Percentiles rank a stretch among this genome's conserved stretches.
These are phyloP conservation scores for Theristicus caerulescens DNA, from an alignment of 2,113 vertebrate genomes.

Conservation along the genomic window DNA sequence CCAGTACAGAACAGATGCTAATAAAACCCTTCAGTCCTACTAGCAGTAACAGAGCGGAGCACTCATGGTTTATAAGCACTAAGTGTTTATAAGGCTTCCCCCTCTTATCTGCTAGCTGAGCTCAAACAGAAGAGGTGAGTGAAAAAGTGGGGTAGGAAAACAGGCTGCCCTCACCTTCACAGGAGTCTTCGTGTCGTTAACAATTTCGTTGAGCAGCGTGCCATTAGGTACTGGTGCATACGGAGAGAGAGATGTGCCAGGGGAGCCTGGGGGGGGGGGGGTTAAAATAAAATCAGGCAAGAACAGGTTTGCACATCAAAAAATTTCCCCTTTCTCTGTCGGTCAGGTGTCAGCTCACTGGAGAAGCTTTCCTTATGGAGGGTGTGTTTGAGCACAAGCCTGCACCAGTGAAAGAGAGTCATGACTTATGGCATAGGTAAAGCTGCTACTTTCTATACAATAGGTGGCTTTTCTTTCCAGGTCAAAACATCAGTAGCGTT, in stretches of 20 bases:
- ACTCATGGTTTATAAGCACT: neutral
- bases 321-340: neutral
- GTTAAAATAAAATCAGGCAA: neutral
- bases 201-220: conserved; percentile 56
- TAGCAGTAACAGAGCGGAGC: neutral
- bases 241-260: neutral
- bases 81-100: neutral
- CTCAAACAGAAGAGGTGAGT: neutral
- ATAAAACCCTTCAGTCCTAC: neutral
- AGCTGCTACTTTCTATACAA: neutral
- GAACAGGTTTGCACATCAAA: neutral
- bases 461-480: neutral
- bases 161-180: conserved; percentile 63
- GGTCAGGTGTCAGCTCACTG: neutral
- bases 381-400: neutral
- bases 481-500: neutral
- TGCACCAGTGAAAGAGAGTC: neutral
- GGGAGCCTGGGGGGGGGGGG: neutral
- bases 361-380: neutral
- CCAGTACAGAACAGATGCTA: neutral
- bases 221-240: conserved; percentile 15
- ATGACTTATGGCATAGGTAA: neutral
- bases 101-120: neutral
- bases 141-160: neutral
- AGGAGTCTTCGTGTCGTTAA: conserved; percentile 56